Base-by-base conservation (phyloP, 1,140 invertebrate species). In the Spodoptera litura region DNA sequence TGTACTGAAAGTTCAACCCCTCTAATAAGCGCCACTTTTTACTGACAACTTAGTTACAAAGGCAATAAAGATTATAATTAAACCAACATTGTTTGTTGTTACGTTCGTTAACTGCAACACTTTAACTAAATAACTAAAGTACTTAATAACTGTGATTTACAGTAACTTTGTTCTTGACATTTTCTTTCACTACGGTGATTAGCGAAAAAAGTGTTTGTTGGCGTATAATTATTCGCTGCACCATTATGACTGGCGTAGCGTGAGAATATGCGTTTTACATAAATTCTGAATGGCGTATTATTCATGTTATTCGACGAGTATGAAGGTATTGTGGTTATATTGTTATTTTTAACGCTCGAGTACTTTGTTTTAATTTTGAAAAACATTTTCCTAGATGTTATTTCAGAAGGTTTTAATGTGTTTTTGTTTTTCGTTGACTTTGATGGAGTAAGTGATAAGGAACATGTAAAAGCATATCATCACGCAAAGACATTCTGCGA, bases 111-210 rank as follows among this genome's bases (percentile, higher is more conserved):
- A 31, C n/a, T 20, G 6, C 55, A 58, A 20, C 13, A 20, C 20
- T 56, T 56, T 56, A 56, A 35, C 27, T 13, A 61, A 61, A 44
- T 44, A 44, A 27, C 25, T n/a, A 27, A 61, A 25, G n/a, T 10
- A 10, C 31, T 62, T 62, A 38, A 38, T n/a, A 15, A 62, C 31
- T 38, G 59, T 62, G 59, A 62, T 62, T 62, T 38, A 62, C 31
- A 31, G 8, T 56, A 25, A 38, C 59, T 15, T 11, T 62, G 59
- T 62, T 38, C 59, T 62, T 62, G 59, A 62, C 59, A 62, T 62
- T 62, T 62, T 62, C 31, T 62, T 62, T 62, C 59, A 62, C 12
- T n/a, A 62, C 55, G 55, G 12, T n/a, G 35, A 62, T 62, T 62
- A 62, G 20, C 15, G 15, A 9, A 27, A 38, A 62, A 62, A 35